Evolutionary conservation across 2,888 invertebrate genomes (phyloP).

Genomic region (Caenorhabditis sp.): DNA sequence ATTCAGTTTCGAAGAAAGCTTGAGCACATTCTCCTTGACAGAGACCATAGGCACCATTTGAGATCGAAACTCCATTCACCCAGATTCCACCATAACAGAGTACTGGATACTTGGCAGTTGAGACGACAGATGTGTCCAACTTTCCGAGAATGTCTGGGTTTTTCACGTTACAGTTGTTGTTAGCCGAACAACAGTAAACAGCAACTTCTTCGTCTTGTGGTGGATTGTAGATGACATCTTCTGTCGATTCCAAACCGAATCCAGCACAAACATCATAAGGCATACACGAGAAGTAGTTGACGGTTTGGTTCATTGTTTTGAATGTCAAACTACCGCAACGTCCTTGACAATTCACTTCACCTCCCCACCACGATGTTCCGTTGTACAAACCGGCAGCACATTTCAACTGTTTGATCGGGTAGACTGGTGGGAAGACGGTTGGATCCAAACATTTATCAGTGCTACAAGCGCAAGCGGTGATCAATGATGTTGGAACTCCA

Average conservation of each 20-base stretch:
- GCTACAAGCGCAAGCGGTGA: slow-evolving; percentile 48
- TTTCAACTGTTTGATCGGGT: slow-evolving; percentile 33
- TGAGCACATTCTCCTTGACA: slow-evolving; percentile 52
- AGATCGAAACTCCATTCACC: slow-evolving; percentile 28
- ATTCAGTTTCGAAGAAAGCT: slow-evolving; percentile 34
- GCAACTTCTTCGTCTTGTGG: slow-evolving; percentile 49
- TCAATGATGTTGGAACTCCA: slow-evolving; percentile 29
- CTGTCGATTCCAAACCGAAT: slow-evolving; percentile 44
- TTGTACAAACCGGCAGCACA: slow-evolving; percentile 44
- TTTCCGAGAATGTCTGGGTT: slow-evolving; percentile 26
- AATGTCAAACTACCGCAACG: slow-evolving; percentile 46
- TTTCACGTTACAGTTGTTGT: slow-evolving; percentile 52
- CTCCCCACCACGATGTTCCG: slow-evolving; percentile 41
- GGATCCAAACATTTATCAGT: slow-evolving; percentile 49
- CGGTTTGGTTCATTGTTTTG: slow-evolving; percentile 25
- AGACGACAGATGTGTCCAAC: slow-evolving; percentile 35
- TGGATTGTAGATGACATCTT: slow-evolving; percentile 45
- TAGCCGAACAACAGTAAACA: slow-evolving; percentile 44
- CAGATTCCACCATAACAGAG: slow-evolving; percentile 50
- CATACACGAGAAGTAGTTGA: slow-evolving; percentile 43
- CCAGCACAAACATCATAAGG: slow-evolving; percentile 48
- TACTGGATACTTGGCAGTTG: slow-evolving; percentile 49
- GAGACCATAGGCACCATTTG: slow-evolving; percentile 41
- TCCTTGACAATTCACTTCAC: slow-evolving; percentile 48
- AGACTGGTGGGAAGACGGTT: slow-evolving; percentile 36